Evolutionary conservation across 2,888 invertebrate species (phyloP).

Genomic region (Hoplodrina blanda): DNA sequence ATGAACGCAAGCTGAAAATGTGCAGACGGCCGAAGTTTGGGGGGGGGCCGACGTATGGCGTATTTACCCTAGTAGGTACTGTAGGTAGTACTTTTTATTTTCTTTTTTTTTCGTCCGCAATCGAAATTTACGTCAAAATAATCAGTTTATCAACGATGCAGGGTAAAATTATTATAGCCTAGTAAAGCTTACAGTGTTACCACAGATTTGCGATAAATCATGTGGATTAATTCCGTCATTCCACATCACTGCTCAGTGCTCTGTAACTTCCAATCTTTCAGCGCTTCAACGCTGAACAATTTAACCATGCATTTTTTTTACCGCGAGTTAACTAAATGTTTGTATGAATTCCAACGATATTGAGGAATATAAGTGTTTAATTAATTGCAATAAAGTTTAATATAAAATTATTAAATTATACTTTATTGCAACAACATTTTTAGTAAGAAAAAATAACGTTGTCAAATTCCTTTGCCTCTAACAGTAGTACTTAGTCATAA

Average conservation of each 20-base stretch:
- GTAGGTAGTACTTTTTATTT: no score
- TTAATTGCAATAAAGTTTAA: no score
- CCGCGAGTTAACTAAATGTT: slow-evolving; percentile 4
- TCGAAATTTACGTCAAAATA: background rate
- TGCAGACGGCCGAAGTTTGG: no score
- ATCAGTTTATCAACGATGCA: background rate
- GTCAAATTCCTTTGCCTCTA: no score
- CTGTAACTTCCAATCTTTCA: slow-evolving; percentile 31
- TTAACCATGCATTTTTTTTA: slow-evolving; percentile 33
- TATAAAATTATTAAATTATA: no score
- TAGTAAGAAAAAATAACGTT: no score
- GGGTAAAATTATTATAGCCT: background rate
- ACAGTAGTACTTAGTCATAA: no score
- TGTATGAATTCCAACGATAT: slow-evolving; percentile 7
- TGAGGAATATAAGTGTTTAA: background rate
- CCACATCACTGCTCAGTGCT: slow-evolving; percentile 34
- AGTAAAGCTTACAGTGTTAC: background rate
- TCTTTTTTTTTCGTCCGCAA: no score
- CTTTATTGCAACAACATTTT: no score
- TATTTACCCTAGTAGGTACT: no score
- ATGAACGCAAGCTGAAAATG: no score
- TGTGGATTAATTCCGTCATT: slow-evolving; percentile 19
- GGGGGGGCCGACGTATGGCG: no score
- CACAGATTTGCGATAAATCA: slow-evolving; percentile 7
- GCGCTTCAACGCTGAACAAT: slow-evolving; percentile 28